phyloP scores from a whole-genome alignment of 2,888 invertebrate genomes.

The Bellardia bayeri region DNA sequence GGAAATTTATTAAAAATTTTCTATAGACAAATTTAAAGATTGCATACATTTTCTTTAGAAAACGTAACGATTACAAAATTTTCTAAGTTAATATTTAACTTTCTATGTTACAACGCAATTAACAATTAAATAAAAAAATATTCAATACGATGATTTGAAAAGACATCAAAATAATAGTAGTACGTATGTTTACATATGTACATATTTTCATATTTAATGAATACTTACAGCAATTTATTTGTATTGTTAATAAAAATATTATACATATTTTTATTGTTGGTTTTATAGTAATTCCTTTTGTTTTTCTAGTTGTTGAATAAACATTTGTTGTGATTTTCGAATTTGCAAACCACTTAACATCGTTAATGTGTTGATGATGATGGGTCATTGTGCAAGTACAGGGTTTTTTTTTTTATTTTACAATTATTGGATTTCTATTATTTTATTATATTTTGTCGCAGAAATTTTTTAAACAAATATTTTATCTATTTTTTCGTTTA shows the following conservation, averaged over 20 bases:
- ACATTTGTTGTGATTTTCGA: slow-evolving; percentile 54
- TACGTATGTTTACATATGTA: not conserved
- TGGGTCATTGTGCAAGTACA: slow-evolving; percentile 71
- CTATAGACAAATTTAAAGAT: too few relatives aligned
- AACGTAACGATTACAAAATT: too few relatives aligned
- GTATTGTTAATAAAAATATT: slow-evolving; percentile 66
- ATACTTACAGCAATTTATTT: slow-evolving; percentile 70
- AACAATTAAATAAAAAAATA: not conserved
- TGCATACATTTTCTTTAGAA: too few relatives aligned
- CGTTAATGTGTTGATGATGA: slow-evolving; percentile 36
- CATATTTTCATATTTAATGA: slow-evolving; percentile 33
- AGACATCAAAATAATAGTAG: not conserved
- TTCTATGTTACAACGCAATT: too few relatives aligned
- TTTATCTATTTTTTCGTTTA: slow-evolving; percentile 11
- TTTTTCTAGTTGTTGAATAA: slow-evolving; percentile 30
- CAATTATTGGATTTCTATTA: slow-evolving; percentile 30
- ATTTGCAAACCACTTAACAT: slow-evolving; percentile 54
- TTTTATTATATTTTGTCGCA: slow-evolving; percentile 38
- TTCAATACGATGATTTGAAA: slow-evolving; percentile 4
- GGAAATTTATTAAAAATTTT: too few relatives aligned
- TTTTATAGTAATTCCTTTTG: slow-evolving; percentile 11
- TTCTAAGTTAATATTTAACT: too few relatives aligned
- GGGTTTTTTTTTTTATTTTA: slow-evolving; percentile 51
- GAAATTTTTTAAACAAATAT: slow-evolving; percentile 20
- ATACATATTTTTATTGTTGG: slow-evolving; percentile 40